Base-by-base conservation (phyloP, 2,888 invertebrate genomes). In the Pammene fasciana region DNA sequence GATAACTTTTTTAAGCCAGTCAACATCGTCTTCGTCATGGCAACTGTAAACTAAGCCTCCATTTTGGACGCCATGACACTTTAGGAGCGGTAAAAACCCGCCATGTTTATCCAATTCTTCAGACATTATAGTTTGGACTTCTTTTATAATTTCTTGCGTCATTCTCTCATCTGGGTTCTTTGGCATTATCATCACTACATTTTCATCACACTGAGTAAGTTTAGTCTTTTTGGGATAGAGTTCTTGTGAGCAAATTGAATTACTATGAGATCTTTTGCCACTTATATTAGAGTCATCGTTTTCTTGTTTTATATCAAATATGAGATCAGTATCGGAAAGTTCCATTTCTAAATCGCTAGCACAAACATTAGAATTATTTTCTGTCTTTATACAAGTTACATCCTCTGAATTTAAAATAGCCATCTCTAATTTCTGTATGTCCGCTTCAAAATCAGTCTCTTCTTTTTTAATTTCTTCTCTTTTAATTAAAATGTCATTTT, bases 31-130 rank as follows among this genome's bases (percentile, higher is more conserved):
- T 71, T 82, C 76, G 34, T 78, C 78, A 46, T 85, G 78, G 73
- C 88, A 89, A 72, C 76, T 80, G 62, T 88, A 89, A 0, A 85
- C 57, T 0, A 89, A 36, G 0, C 74, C 80, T 70, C 82, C 83
- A 73, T 84, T 76, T 78, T 82, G 73, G 0, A 84, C 72, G 1
- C 89, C 89, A 50, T 84, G 78, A 73, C 86, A 88, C 71, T 85
- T 81, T 0, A 89, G 72, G 14, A 79, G 61, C 1, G 88, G 87
- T 64, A 86, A 73, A 41, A 56, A 48, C 10, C 74, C 71, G 11
- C 71, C 59, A 0, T 57, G 36, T 2, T 74, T 61, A 8, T 79
- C 75, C 68, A 88, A 78, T 52, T 75, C 67, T 0, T 76, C 52
- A 10, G 77, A 75, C 14, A 86, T 75, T 10, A 72, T 48, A 16